Percentiles rank a stretch among this genome's conserved stretches.
Evolutionary conservation across 2,888 invertebrate genomes (phyloP).

Genomic region (Ophion ventricosus): DNA sequence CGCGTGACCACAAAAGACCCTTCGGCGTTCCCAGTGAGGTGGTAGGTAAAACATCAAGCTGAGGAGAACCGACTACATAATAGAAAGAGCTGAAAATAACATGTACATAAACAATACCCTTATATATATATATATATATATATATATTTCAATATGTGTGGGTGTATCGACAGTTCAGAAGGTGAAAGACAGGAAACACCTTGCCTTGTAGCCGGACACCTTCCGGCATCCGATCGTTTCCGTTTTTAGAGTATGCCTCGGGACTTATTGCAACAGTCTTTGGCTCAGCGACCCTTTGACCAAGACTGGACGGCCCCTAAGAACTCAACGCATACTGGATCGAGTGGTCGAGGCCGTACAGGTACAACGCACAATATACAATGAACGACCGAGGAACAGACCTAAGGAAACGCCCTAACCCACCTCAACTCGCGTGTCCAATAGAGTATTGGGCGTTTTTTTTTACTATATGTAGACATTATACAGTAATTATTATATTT

Average conservation of each 20-base stretch:
- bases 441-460: neutral
- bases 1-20: neutral
- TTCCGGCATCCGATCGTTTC: constrained; percentile 82
- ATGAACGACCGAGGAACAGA: neutral
- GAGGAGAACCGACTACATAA: constrained; percentile 20
- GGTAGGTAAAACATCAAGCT: constrained; percentile 28
- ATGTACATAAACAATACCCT: constrained; percentile 21
- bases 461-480: neutral
- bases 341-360: constrained; percentile 7
- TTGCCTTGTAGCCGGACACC: constrained; percentile 81
- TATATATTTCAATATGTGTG: neutral
- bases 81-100: constrained; percentile 10
- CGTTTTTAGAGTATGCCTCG: constrained; percentile 77
- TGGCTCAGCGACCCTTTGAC: constrained; percentile 62
- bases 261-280: constrained; percentile 74
- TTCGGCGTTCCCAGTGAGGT: constrained; percentile 26
- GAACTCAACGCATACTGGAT: constrained; percentile 7
- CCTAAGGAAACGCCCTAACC: constrained; percentile 8
- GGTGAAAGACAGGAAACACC: constrained; percentile 76
- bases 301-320: constrained; percentile 29
- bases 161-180: constrained; percentile 9
- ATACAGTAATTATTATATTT: too few species aligned
- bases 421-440: neutral
- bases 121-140: constrained; percentile 14
- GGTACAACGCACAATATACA: neutral